Percentiles rank a stretch among this genome's conserved stretches.
These are phyloP conservation scores for Standfussiana lucernea DNA, from an alignment of 2,888 invertebrate genomes.

Conservation along the genomic window DNA sequence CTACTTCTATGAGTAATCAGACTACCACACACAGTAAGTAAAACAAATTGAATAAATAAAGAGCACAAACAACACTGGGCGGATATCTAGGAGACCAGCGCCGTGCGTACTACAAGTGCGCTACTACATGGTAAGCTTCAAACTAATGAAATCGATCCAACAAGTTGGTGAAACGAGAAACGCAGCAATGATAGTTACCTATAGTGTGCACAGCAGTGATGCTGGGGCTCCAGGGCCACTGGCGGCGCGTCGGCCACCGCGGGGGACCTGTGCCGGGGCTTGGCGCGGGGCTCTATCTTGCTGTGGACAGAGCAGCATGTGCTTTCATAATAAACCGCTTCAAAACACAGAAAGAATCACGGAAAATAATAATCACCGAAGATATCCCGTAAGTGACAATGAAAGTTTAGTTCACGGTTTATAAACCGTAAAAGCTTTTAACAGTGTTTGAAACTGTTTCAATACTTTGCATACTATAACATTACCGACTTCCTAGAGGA, in stretches of 20 bases:
- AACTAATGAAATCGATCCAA: neutral
- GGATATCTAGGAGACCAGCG: neutral
- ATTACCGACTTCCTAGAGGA: too few species aligned
- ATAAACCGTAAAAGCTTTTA: too few species aligned
- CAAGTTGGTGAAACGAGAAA: neutral
- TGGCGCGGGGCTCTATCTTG: neutral
- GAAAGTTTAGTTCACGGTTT: too few species aligned
- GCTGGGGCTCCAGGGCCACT: neutral
- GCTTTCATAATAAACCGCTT: neutral
- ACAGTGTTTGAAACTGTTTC: too few species aligned
- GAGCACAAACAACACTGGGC: neutral
- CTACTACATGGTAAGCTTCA: neutral
- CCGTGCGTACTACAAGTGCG: constrained; percentile 1
- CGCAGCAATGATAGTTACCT: neutral
- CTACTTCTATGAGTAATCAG: neutral
- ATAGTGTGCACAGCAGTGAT: constrained; percentile 18
- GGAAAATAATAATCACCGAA: too few species aligned
- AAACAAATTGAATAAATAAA: neutral
- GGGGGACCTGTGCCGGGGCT: neutral
- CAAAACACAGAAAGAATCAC: too few species aligned
- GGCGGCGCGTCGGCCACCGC: neutral
- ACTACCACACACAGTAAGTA: neutral
- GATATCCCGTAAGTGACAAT: too few species aligned
- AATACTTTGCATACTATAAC: too few species aligned
- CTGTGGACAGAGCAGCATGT: neutral